A percentile compares a stretch with the other conserved stretches of the same genome.
Conservation (phyloP, 1,140 invertebrate genomes). For the Nephila pilipes region DNA sequence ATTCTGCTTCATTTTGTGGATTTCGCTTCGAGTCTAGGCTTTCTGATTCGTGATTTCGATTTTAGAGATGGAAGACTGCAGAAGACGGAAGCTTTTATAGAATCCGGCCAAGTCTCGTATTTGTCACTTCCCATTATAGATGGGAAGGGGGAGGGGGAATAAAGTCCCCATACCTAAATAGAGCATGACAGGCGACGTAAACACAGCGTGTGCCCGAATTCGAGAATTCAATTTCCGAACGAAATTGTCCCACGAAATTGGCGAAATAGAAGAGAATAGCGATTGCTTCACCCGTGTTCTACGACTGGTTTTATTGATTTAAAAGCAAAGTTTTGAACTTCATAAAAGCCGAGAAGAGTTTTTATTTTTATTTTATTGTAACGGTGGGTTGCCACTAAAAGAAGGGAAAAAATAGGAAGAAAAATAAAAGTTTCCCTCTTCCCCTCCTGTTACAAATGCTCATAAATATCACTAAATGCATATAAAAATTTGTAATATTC, state of each 20-base stretch:
- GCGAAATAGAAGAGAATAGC: conserved; percentile 28
- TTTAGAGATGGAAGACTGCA: background rate
- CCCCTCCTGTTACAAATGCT: too few species aligned
- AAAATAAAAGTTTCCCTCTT: background rate
- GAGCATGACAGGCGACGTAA: conserved; percentile 54
- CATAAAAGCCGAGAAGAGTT: conserved; percentile 24
- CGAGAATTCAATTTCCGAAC: conserved; percentile 69
- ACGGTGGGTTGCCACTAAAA: background rate
- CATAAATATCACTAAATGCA: too few species aligned
- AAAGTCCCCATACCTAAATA: conserved; percentile 46
- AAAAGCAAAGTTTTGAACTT: conserved; percentile 63
- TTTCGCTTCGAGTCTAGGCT: background rate
- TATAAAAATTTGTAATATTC: too few species aligned
- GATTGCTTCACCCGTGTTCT: conserved; percentile 6
- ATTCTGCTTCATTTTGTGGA: background rate
- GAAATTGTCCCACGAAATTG: conserved; percentile 67
- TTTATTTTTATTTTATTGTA: background rate
- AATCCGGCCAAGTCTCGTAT: background rate
- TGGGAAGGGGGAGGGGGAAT: background rate
- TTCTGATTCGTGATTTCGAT: background rate
- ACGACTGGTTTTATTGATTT: conserved; percentile 62
- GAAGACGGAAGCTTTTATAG: conserved; percentile 13
- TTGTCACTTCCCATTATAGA: background rate
- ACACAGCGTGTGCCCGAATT: conserved; percentile 67
- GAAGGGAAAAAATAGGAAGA: background rate